Conservation (phyloP, 2,797 vertebrate species). For the Mus spretus region DNA sequence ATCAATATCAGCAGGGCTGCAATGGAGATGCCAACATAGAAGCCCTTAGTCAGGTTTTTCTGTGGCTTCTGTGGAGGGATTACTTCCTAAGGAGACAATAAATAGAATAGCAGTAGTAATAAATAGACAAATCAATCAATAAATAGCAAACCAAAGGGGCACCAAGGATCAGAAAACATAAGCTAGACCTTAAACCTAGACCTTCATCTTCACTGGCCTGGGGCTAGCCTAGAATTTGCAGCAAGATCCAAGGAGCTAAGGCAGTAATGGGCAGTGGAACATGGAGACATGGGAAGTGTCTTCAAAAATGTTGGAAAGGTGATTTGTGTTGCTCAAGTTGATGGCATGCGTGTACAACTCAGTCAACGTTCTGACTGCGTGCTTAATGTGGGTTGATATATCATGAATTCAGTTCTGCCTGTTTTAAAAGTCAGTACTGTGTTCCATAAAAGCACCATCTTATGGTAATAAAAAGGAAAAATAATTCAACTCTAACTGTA, state of each 20-base stretch:
- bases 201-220: neutral
- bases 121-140: neutral
- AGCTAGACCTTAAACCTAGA: neutral
- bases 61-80: accelerated
- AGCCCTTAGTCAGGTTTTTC: accelerated
- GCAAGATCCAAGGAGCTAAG: neutral
- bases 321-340: neutral
- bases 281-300: neutral
- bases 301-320: neutral
- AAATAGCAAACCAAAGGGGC: neutral
- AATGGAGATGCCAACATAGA: neutral
- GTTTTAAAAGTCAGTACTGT: no score
- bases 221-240: neutral
- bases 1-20: neutral
- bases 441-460: neutral
- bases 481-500: no score
- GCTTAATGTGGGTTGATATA: neutral
- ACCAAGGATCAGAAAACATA: neutral
- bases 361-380: neutral
- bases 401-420: neutral
- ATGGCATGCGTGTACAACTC: neutral
- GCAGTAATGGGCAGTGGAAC: neutral
- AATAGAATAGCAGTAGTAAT: neutral
- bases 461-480: neutral
- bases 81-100: neutral